A percentile compares a stretch with the other conserved stretches of the same genome.
Evolutionary conservation across 2,113 vertebrate genomes (phyloP).

Genomic region (Sapayoa aenigma): DNA sequence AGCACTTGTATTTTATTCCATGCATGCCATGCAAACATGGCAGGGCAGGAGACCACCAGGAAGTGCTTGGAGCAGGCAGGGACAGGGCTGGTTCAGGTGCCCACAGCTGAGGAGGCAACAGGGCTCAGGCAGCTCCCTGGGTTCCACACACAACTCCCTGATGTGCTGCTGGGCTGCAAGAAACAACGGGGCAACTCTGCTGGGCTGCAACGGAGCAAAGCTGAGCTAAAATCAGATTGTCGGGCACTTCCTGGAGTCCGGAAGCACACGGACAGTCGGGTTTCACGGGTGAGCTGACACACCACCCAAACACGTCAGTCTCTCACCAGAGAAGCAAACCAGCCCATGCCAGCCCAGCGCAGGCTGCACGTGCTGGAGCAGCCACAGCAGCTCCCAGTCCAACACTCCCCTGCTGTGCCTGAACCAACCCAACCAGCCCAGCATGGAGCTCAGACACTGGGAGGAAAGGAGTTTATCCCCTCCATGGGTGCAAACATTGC

Average conservation of each 20-base stretch:
- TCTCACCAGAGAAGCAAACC: not conserved
- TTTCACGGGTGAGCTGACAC: not conserved
- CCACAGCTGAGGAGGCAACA: not conserved
- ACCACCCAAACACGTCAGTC: not conserved
- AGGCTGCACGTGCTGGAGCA: not conserved
- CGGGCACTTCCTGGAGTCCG: not conserved
- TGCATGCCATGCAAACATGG: slow-evolving; percentile 10
- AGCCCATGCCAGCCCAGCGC: not conserved
- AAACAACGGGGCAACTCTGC: not conserved
- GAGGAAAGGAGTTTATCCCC: not conserved
- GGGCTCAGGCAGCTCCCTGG: not conserved
- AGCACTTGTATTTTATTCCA: not conserved
- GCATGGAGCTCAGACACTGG: not conserved
- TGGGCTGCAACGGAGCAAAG: not conserved
- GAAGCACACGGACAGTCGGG: not conserved
- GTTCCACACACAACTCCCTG: not conserved
- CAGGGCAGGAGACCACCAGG: not conserved
- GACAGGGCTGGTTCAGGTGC: not conserved
- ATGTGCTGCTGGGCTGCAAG: not conserved
- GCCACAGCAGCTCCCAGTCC: not conserved
- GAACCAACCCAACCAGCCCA: not conserved
- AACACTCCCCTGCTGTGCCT: not conserved
- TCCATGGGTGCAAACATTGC: not conserved
- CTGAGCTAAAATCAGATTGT: not conserved
- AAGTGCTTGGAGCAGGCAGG: not conserved